These are phyloP conservation scores for Chiroxiphia lanceolata DNA, from an alignment of 2,797 vertebrate genomes.

Conservation along the genomic window DNA sequence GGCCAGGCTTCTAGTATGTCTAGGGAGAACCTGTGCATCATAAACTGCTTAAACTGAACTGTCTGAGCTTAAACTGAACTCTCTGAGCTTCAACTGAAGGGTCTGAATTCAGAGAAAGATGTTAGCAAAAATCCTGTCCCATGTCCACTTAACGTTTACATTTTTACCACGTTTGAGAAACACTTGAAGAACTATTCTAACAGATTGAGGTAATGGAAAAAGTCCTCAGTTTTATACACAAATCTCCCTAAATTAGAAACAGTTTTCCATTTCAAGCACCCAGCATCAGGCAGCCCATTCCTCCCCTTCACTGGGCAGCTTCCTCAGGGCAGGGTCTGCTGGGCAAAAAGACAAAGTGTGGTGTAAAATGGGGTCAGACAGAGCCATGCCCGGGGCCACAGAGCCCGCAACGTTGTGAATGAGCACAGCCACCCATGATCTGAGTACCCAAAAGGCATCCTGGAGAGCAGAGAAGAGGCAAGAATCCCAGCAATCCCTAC, in stretches of 20 bases:
- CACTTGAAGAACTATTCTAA: neutral
- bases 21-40: neutral
- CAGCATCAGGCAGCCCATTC: neutral
- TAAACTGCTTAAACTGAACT: neutral
- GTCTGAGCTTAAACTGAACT: neutral
- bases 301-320: neutral
- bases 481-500: slow-evolving; percentile 6
- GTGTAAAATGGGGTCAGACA: neutral
- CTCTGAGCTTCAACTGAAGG: neutral
- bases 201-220: slow-evolving; percentile 13
- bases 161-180: slow-evolving; percentile 19
- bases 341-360: neutral
- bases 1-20: neutral
- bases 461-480: neutral
- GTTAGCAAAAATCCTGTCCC: neutral
- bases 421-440: rapidly evolving
- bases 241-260: slow-evolving; percentile 11
- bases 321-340: neutral
- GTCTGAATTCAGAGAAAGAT: neutral
- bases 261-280: neutral
- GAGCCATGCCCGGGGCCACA: rapidly evolving
- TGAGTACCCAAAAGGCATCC: neutral
- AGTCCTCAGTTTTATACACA: neutral
- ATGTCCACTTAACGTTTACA: neutral
- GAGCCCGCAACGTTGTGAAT: rapidly evolving